Evolutionary conservation across 2,888 invertebrate species (phyloP).

Genomic region (Luperina nickerlii): DNA sequence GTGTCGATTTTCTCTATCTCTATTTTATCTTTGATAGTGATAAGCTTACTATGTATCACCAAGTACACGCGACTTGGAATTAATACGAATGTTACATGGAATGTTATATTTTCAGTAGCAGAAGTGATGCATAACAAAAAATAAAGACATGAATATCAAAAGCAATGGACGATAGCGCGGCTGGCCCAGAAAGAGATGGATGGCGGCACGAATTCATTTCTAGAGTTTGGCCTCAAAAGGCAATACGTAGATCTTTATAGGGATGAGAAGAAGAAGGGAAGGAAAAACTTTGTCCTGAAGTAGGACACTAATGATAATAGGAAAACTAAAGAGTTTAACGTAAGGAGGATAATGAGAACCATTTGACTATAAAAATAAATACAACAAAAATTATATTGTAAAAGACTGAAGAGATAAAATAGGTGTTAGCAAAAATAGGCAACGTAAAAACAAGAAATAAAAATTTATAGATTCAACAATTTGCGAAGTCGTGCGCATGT

Average conservation of each 20-base stretch:
- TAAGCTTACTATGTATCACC: constrained; percentile 40
- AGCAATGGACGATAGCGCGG: not conserved
- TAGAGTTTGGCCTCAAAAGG: not conserved
- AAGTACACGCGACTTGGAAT: constrained; percentile 15
- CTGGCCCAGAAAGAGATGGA: not conserved
- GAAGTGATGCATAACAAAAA: not conserved
- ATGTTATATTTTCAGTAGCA: constrained; percentile 7
- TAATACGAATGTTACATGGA: not conserved
- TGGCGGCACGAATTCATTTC: not conserved
- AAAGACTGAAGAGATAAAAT: not conserved
- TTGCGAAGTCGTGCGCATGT: not conserved
- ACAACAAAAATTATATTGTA: not conserved
- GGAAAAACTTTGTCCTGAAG: not conserved
- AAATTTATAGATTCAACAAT: not conserved
- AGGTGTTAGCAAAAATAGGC: not conserved
- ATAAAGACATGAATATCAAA: not conserved
- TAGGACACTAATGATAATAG: not conserved
- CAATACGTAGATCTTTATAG: not conserved
- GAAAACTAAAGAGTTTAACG: not conserved
- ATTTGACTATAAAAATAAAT: not conserved
- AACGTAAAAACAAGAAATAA: not conserved
- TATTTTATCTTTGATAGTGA: constrained; percentile 44
- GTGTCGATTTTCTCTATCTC: constrained; percentile 33
- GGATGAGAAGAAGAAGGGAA: not conserved
- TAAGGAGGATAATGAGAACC: not conserved